phyloP scores from a whole-genome alignment of 2,113 vertebrate genomes.

The Ondatra zibethicus region DNA sequence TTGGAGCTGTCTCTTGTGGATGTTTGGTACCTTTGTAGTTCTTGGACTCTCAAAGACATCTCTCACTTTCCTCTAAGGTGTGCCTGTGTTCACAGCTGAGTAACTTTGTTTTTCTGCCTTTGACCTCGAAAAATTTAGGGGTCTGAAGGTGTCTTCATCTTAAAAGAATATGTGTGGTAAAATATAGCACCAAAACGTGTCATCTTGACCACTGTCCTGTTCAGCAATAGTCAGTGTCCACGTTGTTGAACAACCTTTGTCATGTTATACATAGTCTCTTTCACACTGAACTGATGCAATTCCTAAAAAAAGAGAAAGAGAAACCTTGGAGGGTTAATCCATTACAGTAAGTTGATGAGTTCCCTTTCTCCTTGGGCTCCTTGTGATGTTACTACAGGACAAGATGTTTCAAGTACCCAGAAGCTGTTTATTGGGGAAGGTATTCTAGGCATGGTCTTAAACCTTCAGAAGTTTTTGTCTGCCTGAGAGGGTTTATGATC shows the following conservation, averaged over 20 bases:
- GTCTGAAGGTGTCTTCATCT: background rate
- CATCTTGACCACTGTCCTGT: background rate
- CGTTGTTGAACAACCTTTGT: background rate
- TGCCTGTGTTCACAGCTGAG: background rate
- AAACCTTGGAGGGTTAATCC: background rate
- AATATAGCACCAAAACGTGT: background rate
- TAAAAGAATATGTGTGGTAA: background rate
- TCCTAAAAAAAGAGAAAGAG: background rate
- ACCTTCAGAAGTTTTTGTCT: conserved; percentile 25
- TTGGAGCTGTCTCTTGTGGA: background rate
- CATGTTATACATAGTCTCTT: background rate
- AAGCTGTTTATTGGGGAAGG: background rate
- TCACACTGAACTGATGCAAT: background rate
- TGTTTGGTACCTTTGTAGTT: background rate
- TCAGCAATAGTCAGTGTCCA: background rate
- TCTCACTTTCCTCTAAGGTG: background rate
- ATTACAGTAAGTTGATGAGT: background rate
- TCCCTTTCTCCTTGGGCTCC: background rate
- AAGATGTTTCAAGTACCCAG: background rate
- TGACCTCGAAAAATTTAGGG: background rate
- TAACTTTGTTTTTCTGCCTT: background rate
- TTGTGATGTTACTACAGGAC: background rate
- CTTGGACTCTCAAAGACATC: background rate
- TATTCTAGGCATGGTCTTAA: conserved; percentile 1
- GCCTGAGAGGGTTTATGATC: background rate